phyloP scores from a whole-genome alignment of 2,797 vertebrate genomes.

The Esox masquinongy region DNA sequence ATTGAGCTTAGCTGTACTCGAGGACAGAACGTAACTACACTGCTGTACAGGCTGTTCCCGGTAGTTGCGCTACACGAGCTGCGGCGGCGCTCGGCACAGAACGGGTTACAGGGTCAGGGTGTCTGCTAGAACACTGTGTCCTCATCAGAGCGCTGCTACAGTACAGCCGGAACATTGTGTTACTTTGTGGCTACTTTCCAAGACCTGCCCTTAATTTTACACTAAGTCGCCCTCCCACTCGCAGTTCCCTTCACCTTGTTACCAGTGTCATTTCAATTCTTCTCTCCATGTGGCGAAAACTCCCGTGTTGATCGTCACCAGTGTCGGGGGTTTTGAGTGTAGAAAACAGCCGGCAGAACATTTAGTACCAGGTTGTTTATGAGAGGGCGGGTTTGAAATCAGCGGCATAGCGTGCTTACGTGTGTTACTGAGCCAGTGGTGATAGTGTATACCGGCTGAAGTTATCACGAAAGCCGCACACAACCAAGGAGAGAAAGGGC shows the following conservation, averaged over 20 bases:
- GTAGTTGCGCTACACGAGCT: constrained; percentile 28
- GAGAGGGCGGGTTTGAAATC: constrained; percentile 56
- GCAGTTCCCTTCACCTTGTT: constrained; percentile 40
- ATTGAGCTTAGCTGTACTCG: constrained; percentile 1
- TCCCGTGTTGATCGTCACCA: constrained; percentile 38
- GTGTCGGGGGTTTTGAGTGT: constrained; percentile 24
- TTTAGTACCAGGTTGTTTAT: constrained; percentile 67
- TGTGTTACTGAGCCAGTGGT: constrained; percentile 29
- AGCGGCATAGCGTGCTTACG: constrained; percentile 45
- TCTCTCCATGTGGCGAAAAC: constrained; percentile 43
- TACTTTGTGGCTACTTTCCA: constrained; percentile 85
- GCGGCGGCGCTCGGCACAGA: constrained; percentile 67
- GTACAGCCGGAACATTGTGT: constrained; percentile 88
- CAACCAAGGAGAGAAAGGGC: not conserved
- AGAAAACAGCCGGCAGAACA: constrained; percentile 67
- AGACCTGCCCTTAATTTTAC: constrained; percentile 80
- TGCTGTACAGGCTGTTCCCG: constrained; percentile 74
- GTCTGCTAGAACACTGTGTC: constrained; percentile 86
- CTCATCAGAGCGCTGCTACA: constrained; percentile 80
- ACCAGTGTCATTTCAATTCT: constrained; percentile 55
- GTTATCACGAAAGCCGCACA: constrained; percentile 36
- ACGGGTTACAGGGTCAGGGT: constrained; percentile 85
- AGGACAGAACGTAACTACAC: constrained; percentile 49
- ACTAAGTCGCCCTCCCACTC: constrained; percentile 67
- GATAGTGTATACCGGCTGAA: constrained; percentile 35